Base-by-base conservation (phyloP, 1,140 invertebrate genomes). In the Trichogramma pretiosum region DNA sequence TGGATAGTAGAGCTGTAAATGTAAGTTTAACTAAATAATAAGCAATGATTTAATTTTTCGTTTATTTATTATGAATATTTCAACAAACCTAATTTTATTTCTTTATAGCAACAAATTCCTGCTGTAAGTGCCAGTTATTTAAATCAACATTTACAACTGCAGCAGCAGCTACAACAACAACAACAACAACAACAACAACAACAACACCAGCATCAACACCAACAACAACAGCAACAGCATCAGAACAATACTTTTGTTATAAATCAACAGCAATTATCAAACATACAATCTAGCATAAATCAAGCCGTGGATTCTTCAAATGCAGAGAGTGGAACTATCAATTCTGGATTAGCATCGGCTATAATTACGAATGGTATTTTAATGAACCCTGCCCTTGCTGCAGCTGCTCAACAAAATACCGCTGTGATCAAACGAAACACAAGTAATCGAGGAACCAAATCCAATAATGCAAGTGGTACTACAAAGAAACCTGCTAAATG, bases 401-500 rank as follows among this genome's bases (percentile, higher is more conserved):
- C 52, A 51, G 18, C 40, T 32, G 21, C 24, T 3, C 10, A 52
- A 50, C 14, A 11, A 26, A 4, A 42, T 35, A 33, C 32, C 49
- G 28, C 47, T 26, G 10, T 55, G 55, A 33, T 40, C 14, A 54
- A 54, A 44, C 43, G 24, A n/a, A n/a, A n/a, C n/a, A n/a, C n/a
- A n/a, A n/a, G n/a, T n/a, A n/a, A n/a, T n/a, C n/a, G 41, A 50
- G 14, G 13, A 52, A n/a, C 34, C 52, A 1, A 51, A 56, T 16
- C 41, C 55, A 0, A 37, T 56, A 14, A 48, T 55, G 2, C 50
- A 54, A 1, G 46, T 55, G 2, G 57, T 59, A 16, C 62, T 59
- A n/a, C n/a, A 13, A 71, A 68, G 38, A 65, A 65, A 34, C n/a
- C n/a, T n/a, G 48, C 61, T 1, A 71, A 72, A 50, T 73, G 67